Evolutionary conservation across 1,140 invertebrate species (phyloP), one percentile per base, ranked within the genome.

Genomic region (Listronotus bonariensis): DNA sequence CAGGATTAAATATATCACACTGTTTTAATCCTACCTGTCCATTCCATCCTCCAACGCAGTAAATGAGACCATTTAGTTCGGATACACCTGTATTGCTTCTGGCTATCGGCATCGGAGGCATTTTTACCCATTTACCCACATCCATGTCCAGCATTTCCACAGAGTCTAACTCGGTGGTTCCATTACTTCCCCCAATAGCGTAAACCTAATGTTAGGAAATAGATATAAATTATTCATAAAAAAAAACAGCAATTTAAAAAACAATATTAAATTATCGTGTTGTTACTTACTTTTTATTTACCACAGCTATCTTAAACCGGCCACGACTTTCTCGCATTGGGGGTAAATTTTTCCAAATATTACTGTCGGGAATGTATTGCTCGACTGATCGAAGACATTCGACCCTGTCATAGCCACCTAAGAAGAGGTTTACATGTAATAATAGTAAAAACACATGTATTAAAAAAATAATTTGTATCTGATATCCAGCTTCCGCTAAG

Each of bases 331-430:
- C 82, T 32, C 80, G 82, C 92, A 95, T 92, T 15, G 84, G 78
- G 0, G 87, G 82, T 67, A 91, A 74, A 3, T 78, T 72, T 26
- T 80, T 78, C 92, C 92, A 94, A 31, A 75, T 80, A 75, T 93
- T 93, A 6, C 77, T 80, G 38, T 80, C 79, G 3, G 88, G 84
- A 72, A 89, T 82, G 78, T 91, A 95, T 15, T 84, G 82, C 80
- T 94, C 92, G 1, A 88, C 89, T 12, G 84, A 83, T 55, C 85
- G 86, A 43, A 95, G 80, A 75, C 92, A 94, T 76, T 95, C 91
- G 14, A 88, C 89, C 43, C 92, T 82, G 77, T 95, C 91, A 78
- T 95, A 95, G 8, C 93, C 92, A 77, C 91, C 90, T 88, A 61
- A 61, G 42, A 42, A 59, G n/a, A n/a, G n/a, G n/a, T n/a, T n/a